phyloP scores from a whole-genome alignment of 2,888 invertebrate species.

The Sarcophaga caerulescens region DNA sequence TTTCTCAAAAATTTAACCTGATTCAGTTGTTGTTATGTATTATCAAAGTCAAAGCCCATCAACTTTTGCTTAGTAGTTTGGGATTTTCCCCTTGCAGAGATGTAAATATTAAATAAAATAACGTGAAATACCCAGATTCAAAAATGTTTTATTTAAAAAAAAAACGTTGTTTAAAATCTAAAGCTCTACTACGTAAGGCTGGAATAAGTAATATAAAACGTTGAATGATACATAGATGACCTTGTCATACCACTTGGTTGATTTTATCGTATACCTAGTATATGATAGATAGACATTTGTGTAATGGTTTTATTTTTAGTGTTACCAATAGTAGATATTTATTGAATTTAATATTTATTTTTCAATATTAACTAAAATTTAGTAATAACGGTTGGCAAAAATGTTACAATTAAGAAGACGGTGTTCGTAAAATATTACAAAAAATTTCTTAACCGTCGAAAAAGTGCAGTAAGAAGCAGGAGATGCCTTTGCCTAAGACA shows the following conservation, averaged over 20 bases:
- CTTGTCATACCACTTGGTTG: slow-evolving; percentile 35
- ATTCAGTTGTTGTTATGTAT: slow-evolving; percentile 14
- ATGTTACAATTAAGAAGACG: too few species aligned
- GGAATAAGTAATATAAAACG: slow-evolving; percentile 46
- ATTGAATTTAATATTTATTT: too few species aligned
- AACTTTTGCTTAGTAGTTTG: slow-evolving; percentile 10
- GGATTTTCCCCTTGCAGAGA: slow-evolving; percentile 37
- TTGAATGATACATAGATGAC: slow-evolving; percentile 37
- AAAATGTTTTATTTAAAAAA: neutral
- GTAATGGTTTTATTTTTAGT: too few species aligned
- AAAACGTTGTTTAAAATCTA: neutral
- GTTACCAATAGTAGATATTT: too few species aligned
- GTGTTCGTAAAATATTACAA: too few species aligned
- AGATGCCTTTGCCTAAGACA: too few species aligned
- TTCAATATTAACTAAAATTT: too few species aligned
- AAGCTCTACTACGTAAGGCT: slow-evolving; percentile 1
- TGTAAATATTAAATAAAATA: slow-evolving; percentile 13
- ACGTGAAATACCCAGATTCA: too few species aligned
- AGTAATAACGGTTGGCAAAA: too few species aligned
- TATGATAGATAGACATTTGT: neutral
- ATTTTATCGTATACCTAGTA: neutral
- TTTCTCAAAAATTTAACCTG: slow-evolving; percentile 29
- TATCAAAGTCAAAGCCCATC: too few species aligned
- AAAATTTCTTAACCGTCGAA: too few species aligned
- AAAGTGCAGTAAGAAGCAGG: too few species aligned